Evolutionary conservation across 2,888 invertebrate genomes (phyloP), one percentile per base, ranked within the genome.

Genomic region (Lucinisca nassula): DNA sequence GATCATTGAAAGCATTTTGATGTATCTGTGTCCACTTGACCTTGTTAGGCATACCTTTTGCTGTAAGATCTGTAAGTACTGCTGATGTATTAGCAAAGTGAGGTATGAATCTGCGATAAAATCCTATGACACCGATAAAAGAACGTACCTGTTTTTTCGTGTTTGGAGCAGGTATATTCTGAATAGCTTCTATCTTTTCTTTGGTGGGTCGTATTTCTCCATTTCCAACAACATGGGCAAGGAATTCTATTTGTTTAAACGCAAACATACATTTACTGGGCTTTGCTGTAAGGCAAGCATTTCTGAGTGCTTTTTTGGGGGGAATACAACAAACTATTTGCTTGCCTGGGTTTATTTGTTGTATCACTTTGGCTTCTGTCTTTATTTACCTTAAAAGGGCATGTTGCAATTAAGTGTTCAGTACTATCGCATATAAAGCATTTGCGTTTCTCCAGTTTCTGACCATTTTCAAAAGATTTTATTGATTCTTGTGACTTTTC

Each of bases 61-160:
- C 12, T 32, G 77, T 79, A 27, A 89, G 49, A 55, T 87, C 87
- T 12, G 82, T 82, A 8, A 89, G 38, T 24, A 79, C 79, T 14
- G 85, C 81, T 27, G 85, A 74, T n/a, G 80, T 49, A 21, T 79
- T 51, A 27, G 85, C 72, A 58, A 89, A 86, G 45, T 87, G 79
- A 0, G 82, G 76, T 35, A 90, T 86, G 32, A 80, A 85, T 32
- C 80, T 77, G 37, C 80, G 51, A 45, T 88, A 90, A 49, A 75
- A 88, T 24, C 78, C 74, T 37, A 82, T 74, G 58, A 82, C 21
- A 32, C 85, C 87, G 35, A 87, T 35, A 51, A 87, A 87, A 1
- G 82, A 74, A 17, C 80, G 51, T 24, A 83, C 61, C 21, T 79
- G 35, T 37, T 75, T 74, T 37, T 85, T 81, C 6, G 78, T 84